Base-by-base conservation (phyloP, 2,113 vertebrate species). In the Melanotaenia duboulayi region DNA sequence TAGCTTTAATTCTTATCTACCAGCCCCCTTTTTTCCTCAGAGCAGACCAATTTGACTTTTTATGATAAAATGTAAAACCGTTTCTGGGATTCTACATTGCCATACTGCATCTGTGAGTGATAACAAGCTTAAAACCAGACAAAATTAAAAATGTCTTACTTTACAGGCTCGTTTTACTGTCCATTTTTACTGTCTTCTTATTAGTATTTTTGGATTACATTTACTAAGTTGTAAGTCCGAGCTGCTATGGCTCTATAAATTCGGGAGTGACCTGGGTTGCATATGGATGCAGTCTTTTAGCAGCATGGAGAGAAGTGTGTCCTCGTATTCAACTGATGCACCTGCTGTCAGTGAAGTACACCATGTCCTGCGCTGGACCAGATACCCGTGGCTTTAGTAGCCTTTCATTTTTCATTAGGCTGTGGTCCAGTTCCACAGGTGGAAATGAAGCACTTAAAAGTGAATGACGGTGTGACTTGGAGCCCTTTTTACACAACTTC, bases 21-120 rank as follows among this genome's bases (percentile, higher is more conserved):
- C 39, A 42, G 13, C 39, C 28, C 39, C 39, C 28, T 7, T 20
- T n/a, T 32, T 65, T 11, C 25, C 1, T 7, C 8, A 51, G 12
- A 40, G 75, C 54, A 40, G 0, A 28, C 9, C 23, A 51, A 35
- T 71, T 69, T 75, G 42, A 77, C 44, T 32, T 3, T 14, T 49
- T 10, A 19, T 23, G 48, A 78, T 63, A n/a, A 63, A 75, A 71
- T 25, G 5, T 50, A 32, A 50, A 67, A 14, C 23, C 35, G 52
- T 63, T 28, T 14, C 24, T 51, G 28, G 20, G 50, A 37, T 58
- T 16, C 59, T 65, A 60, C 7, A 20, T 24, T 66, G 13, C 20
- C 12, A 1, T 42, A 23, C 49, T 42, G 1, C 12, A 60, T 66
- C 23, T 20, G 24, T 28, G 9, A 16, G 35, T 59, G 58, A 80